Conservation (phyloP, 2,888 invertebrate genomes). For the Apamea anceps region DNA sequence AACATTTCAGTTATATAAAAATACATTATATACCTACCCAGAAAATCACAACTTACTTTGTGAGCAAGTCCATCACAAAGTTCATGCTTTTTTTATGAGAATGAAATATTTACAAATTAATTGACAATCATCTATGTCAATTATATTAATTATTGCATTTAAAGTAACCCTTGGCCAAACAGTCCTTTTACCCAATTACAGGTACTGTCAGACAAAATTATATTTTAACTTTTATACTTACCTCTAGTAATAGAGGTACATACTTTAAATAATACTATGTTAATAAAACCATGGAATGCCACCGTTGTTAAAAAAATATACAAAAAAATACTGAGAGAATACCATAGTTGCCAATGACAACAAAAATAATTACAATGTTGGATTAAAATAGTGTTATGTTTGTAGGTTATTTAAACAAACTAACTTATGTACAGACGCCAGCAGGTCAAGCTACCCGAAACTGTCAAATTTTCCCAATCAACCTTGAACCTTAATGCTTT, state of each 20-base stretch:
- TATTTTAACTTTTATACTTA: conserved; percentile 21
- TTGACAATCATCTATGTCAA: neutral
- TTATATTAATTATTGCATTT: conserved; percentile 7
- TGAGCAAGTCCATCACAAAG: neutral
- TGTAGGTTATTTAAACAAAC: conserved; percentile 2
- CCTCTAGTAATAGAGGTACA: conserved; percentile 1
- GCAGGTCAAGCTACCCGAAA: no score
- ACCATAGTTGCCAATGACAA: conserved; percentile 25
- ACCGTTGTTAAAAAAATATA: conserved; percentile 16
- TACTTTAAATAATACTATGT: conserved; percentile 40
- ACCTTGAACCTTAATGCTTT: no score
- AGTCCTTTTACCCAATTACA: conserved; percentile 47
- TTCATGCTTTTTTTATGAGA: neutral
- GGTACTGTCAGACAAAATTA: conserved; percentile 45
- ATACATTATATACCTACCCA: neutral
- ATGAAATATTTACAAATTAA: neutral
- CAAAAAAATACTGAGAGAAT: conserved; percentile 35
- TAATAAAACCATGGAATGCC: conserved; percentile 53
- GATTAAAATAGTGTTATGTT: conserved; percentile 10
- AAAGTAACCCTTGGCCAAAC: conserved; percentile 36
- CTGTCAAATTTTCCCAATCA: no score
- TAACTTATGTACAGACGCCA: no score
- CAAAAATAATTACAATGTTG: conserved; percentile 9
- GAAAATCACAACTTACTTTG: neutral
- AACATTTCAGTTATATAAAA: conserved; percentile 12